Evolutionary conservation across 2,888 invertebrate genomes (phyloP).

Genomic region (Limnephilus marmoratus): DNA sequence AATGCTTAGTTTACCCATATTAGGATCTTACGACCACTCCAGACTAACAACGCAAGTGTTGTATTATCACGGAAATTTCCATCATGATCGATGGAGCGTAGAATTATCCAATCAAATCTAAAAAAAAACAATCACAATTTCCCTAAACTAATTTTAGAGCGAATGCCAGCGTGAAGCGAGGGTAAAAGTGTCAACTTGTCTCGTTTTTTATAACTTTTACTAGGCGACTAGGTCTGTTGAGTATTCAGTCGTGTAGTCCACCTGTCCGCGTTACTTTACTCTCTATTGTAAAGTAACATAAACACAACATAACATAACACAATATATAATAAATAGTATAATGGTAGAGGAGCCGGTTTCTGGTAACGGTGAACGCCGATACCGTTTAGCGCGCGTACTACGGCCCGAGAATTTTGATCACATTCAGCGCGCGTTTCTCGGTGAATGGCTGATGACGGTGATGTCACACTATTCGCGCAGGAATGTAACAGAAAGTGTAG

Average conservation of each 20-base stretch:
- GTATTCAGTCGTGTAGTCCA: background rate
- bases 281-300: conserved; percentile 18
- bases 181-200: background rate
- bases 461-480: conserved; percentile 44
- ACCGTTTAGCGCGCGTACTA: conserved; percentile 52
- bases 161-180: background rate
- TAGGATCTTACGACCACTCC: no score
- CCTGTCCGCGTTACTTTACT: conserved; percentile 8
- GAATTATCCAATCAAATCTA: no score
- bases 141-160: no score
- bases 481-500: conserved; percentile 19
- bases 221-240: background rate
- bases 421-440: conserved; percentile 36
- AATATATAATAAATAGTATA: background rate
- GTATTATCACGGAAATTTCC: no score
- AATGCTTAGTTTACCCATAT: no score
- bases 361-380: conserved; percentile 50
- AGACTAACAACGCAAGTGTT: no score
- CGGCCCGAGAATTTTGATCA: conserved; percentile 46
- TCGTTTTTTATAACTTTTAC: background rate
- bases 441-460: conserved; percentile 16
- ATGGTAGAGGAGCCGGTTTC: conserved; percentile 31
- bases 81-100: no score
- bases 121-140: no score
- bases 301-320: background rate